These are phyloP conservation scores for Amphilophus citrinellus DNA, from an alignment of 2,113 vertebrate species.

Conservation along the genomic window DNA sequence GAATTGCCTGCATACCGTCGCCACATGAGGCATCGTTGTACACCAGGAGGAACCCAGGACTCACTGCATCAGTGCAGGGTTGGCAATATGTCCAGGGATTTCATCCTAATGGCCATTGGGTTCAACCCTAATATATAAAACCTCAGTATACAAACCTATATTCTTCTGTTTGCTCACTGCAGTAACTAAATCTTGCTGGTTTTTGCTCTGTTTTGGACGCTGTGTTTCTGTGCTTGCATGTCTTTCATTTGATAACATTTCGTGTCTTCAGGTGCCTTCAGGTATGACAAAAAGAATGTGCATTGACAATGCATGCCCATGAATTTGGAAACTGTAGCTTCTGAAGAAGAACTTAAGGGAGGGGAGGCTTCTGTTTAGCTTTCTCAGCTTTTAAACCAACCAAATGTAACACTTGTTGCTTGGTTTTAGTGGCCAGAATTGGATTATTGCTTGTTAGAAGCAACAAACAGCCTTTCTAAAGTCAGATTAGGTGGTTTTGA, in stretches of 20 bases:
- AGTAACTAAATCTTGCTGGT: neutral
- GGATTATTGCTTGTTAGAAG: neutral
- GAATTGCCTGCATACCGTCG: no score
- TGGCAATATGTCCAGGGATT: no score
- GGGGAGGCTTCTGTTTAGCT: no score
- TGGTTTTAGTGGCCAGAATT: neutral
- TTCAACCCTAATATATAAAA: neutral
- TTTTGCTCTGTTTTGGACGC: neutral
- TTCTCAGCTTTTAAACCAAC: neutral
- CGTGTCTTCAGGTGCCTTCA: neutral
- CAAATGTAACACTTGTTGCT: neutral
- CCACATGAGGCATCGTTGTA: no score
- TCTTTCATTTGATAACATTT: neutral
- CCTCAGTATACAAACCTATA: rapidly evolving
- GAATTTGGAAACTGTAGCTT: neutral
- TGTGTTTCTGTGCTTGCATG: neutral
- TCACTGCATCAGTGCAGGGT: no score
- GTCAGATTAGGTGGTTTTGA: neutral
- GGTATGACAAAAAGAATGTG: neutral
- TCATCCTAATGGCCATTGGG: no score
- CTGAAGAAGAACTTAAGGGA: neutral
- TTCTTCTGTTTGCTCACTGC: neutral
- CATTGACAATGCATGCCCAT: neutral
- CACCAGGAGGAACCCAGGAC: no score
- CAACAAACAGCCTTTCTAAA: neutral